Evolutionary conservation across 2,888 invertebrate species (phyloP).

Genomic region (Entomobrya proxima): DNA sequence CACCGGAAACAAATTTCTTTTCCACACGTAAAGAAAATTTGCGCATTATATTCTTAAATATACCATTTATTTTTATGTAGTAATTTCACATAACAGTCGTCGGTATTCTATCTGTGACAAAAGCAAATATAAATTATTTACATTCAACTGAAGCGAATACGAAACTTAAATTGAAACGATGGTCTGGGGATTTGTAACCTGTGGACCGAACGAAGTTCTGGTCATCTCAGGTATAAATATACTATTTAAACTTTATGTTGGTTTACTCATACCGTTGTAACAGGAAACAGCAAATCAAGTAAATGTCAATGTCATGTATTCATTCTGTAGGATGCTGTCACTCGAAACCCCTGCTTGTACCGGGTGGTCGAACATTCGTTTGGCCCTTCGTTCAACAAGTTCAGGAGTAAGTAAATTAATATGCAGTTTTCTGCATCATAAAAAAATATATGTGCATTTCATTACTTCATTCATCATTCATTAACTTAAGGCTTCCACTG

Average conservation of each 20-base stretch:
- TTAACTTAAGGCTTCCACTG: slow-evolving; percentile 85
- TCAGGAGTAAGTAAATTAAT: slow-evolving; percentile 76
- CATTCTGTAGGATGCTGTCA: slow-evolving; percentile 89
- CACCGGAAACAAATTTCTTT: too few species aligned
- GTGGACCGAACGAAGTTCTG: slow-evolving; percentile 95
- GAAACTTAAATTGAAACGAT: background rate
- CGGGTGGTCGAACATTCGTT: slow-evolving; percentile 97
- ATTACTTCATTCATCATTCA: background rate
- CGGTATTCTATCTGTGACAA: too few species aligned
- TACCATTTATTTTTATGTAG: too few species aligned
- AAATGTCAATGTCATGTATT: background rate
- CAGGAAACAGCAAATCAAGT: too few species aligned
- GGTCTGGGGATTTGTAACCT: slow-evolving; percentile 92
- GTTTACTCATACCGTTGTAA: too few species aligned
- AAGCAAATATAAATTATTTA: too few species aligned
- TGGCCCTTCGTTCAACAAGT: slow-evolving; percentile 89
- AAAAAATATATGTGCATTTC: background rate
- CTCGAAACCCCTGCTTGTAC: slow-evolving; percentile 92
- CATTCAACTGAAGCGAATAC: too few species aligned
- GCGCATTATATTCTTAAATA: too few species aligned
- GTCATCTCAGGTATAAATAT: slow-evolving; percentile 91
- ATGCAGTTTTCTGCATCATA: background rate
- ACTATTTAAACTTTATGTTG: too few species aligned
- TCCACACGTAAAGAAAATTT: too few species aligned
- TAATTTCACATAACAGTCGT: too few species aligned